Evolutionary conservation across 1,140 invertebrate genomes (phyloP).

Genomic region (Apolygus lucorum): DNA sequence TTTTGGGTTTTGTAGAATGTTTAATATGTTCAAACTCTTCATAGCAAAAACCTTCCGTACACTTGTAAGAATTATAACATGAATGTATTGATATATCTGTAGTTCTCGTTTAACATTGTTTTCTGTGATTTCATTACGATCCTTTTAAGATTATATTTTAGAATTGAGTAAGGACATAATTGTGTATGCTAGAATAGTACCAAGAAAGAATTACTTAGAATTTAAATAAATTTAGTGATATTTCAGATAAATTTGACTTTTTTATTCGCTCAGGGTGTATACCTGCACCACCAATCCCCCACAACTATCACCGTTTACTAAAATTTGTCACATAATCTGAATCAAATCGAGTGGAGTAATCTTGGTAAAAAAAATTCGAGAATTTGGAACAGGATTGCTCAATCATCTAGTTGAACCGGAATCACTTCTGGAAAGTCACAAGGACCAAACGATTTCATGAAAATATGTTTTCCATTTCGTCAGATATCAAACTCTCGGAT

Average conservation of each 20-base stretch:
- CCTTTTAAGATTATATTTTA: conserved; percentile 23
- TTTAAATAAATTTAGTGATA: conserved; percentile 29
- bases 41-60: conserved; percentile 1
- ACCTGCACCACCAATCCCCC: no score
- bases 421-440: no score
- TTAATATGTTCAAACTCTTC: background rate
- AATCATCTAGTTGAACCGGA: no score
- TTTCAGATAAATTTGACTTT: conserved; percentile 24
- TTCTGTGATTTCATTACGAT: conserved; percentile 27
- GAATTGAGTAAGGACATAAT: conserved; percentile 24
- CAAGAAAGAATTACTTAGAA: conserved; percentile 20
- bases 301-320: no score
- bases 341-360: no score
- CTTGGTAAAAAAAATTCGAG: no score
- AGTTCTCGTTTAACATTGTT: conserved; percentile 18
- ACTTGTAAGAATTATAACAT: background rate
- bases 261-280: no score
- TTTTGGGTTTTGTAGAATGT: background rate
- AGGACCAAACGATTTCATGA: no score
- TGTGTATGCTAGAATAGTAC: conserved; percentile 28
- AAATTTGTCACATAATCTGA: no score
- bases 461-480: no score
- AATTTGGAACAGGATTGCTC: no score
- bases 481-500: no score
- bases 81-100: background rate